A percentile compares a stretch with the other conserved stretches of the same genome.
Conservation (phyloP, 2,888 invertebrate species). For the Thera britannica region DNA sequence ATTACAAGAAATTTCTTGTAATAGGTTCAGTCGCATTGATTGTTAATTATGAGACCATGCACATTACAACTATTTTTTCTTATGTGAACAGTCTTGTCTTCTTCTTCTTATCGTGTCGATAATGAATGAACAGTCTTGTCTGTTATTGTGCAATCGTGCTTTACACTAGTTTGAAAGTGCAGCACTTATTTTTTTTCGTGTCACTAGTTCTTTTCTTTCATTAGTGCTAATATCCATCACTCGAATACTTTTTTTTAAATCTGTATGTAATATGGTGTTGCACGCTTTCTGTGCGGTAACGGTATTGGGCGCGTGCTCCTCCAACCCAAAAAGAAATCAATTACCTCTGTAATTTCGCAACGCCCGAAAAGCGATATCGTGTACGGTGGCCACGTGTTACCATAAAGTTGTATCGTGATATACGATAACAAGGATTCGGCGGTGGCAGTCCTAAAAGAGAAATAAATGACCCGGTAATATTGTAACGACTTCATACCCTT, state of each 20-base stretch:
- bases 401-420: slow-evolving; percentile 60
- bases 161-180: too few relatives aligned
- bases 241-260: background rate
- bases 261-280: background rate
- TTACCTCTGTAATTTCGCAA: slow-evolving; percentile 66
- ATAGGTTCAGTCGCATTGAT: too few relatives aligned
- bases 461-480: slow-evolving; percentile 52
- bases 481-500: slow-evolving; percentile 40
- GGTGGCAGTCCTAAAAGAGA: slow-evolving; percentile 45
- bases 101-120: too few relatives aligned
- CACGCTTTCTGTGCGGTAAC: slow-evolving; percentile 2
- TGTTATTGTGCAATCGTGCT: too few relatives aligned
- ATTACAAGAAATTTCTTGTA: too few relatives aligned
- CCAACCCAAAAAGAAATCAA: slow-evolving; percentile 60
- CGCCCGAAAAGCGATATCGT: slow-evolving; percentile 60
- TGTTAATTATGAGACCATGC: too few relatives aligned
- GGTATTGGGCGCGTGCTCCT: slow-evolving; percentile 50
- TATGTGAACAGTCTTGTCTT: too few relatives aligned
- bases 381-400: slow-evolving; percentile 55
- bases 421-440: slow-evolving; percentile 51
- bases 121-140: too few relatives aligned
- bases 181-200: too few relatives aligned
- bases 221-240: too few relatives aligned
- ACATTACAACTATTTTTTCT: too few relatives aligned
- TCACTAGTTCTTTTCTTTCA: too few relatives aligned